A percentile compares a stretch with the other conserved stretches of the same genome.
phyloP scores from a whole-genome alignment of 2,888 invertebrate genomes.

The Pyrochroa serraticornis region DNA sequence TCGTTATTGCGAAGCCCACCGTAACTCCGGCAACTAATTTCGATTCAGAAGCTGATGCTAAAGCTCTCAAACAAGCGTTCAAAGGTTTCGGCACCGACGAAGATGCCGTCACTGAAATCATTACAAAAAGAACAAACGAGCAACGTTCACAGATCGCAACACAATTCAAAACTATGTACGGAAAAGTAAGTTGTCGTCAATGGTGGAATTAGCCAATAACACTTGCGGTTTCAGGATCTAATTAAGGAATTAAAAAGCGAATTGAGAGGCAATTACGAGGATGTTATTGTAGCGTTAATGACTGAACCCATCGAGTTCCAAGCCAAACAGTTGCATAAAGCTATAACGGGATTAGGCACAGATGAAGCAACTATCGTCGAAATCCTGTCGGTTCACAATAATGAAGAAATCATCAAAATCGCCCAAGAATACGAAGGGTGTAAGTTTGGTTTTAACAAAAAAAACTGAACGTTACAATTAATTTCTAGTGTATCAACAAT shows the following conservation, averaged over 20 bases:
- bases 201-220: not conserved
- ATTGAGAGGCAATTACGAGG: constrained; percentile 85
- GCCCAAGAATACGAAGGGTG: constrained; percentile 76
- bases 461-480: constrained; percentile 13
- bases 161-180: constrained; percentile 66
- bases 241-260: constrained; percentile 87
- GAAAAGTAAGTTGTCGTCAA: constrained; percentile 61
- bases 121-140: constrained; percentile 67
- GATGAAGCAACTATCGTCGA: constrained; percentile 84
- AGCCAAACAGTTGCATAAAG: constrained; percentile 79
- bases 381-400: constrained; percentile 82
- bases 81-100: constrained; percentile 65
- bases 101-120: constrained; percentile 68
- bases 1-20: constrained; percentile 44
- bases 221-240: constrained; percentile 63
- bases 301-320: constrained; percentile 81
- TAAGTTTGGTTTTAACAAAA: constrained; percentile 59
- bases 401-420: constrained; percentile 79
- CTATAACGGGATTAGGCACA: constrained; percentile 82
- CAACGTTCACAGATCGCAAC: constrained; percentile 72
- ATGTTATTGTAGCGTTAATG: constrained; percentile 79
- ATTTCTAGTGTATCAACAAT: constrained; percentile 75
- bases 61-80: constrained; percentile 52
- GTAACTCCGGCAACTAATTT: constrained; percentile 49
- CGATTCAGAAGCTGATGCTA: constrained; percentile 51